Conservation (phyloP, 2,888 invertebrate genomes). For the Diaperis boleti region DNA sequence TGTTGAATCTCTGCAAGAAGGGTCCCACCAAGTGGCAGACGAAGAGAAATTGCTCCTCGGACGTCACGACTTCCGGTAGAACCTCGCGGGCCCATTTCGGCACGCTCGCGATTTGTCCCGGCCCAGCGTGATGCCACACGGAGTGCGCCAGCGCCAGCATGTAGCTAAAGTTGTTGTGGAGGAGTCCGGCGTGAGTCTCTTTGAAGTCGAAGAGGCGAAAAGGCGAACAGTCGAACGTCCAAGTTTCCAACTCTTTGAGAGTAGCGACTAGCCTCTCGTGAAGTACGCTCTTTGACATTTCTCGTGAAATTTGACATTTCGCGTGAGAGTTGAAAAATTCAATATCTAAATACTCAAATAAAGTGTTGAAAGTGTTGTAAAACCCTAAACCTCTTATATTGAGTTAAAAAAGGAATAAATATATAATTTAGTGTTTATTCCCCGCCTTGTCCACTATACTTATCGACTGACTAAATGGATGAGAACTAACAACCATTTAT, state of each 20-base stretch:
- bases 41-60: conserved; percentile 90
- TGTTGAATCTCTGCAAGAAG: conserved; percentile 89
- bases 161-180: conserved; percentile 88
- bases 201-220: conserved; percentile 86
- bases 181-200: conserved; percentile 79
- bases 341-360: no score
- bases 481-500: no score
- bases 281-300: no score
- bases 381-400: no score
- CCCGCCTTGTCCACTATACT: no score
- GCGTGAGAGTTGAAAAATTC: no score
- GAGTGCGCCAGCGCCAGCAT: conserved; percentile 91
- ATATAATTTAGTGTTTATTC: no score
- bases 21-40: conserved; percentile 95
- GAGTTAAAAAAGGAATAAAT: no score
- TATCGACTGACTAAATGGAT: no score
- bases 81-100: conserved; percentile 79
- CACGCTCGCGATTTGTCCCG: conserved; percentile 86
- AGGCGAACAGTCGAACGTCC: conserved; percentile 75
- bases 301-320: no score
- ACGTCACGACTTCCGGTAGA: conserved; percentile 82
- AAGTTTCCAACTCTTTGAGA: conserved; percentile 78
- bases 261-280: conserved; percentile 88
- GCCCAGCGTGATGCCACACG: conserved; percentile 95
- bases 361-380: no score